Base-by-base conservation (phyloP, 2,888 invertebrate genomes). In the Tinea semifulvella region DNA sequence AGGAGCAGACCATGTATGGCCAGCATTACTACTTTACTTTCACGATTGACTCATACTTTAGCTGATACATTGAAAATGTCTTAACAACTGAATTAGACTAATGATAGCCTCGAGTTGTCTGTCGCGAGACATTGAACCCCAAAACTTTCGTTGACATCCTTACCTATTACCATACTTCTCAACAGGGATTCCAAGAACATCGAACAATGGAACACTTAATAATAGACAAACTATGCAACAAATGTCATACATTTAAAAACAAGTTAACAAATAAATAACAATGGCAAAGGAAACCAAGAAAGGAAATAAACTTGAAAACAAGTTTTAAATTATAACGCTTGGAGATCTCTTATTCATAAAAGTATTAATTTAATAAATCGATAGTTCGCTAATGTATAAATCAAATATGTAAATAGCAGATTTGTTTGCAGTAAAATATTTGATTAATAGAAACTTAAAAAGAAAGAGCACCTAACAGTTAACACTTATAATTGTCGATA, bases 41-140 rank as follows among this genome's bases (percentile, higher is more conserved):
- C 80, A 69, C 79, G 66, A 72, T 80, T 77, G 77, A 76, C 77
- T 36, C 36, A 36, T 18, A 36, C 36, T n/a, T n/a, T n/a, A n/a
- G n/a, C n/a, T 10, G 36, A 36, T 18, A 14, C 36, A 36, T 36
- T 18, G 36, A 18, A 18, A 36, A 36, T 80, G 18, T 36, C 36
- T 36, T 18, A 36, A 79, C 74, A 10, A 18, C 36, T 36, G 36
- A 36, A 72, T 73, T 68, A 68, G 69, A 76, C 74, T 74, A 75
- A 79, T 75, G 62, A 56, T 54, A 56, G 40, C 11, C 22, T 16
- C 20, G 2, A 20, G 19, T 4, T 11, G 13, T 7, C 40, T n/a
- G 19, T 11, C 40, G 8, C 38, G 40, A 13, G n/a, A 22, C 22
- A 20, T 4, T 8, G 22, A 40, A 13, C 40, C 2, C 22, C 20